Percentiles rank a stretch among this genome's conserved stretches.
Evolutionary conservation across 2,113 vertebrate species (phyloP).

Genomic region (Nansenia antarctica): DNA sequence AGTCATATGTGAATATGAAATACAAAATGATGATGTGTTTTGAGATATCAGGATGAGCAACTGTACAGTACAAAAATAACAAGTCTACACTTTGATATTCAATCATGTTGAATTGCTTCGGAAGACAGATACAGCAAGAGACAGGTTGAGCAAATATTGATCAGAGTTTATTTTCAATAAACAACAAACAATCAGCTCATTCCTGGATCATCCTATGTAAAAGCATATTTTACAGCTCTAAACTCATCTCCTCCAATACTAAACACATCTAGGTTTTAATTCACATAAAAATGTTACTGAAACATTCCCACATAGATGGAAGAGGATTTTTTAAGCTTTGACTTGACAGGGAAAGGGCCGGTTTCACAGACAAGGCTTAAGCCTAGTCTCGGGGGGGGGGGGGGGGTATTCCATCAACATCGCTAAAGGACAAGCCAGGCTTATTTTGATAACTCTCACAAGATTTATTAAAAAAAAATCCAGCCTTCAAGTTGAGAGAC

Average conservation of each 20-base stretch:
- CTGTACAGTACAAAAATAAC: too few relatives aligned
- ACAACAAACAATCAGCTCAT: conserved; percentile 16
- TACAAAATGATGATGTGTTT: too few relatives aligned
- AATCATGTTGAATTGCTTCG: background rate
- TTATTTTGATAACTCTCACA: too few relatives aligned
- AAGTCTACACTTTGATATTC: background rate
- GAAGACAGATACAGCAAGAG: background rate
- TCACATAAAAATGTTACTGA: background rate
- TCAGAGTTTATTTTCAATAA: conserved; percentile 38
- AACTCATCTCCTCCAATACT: conserved; percentile 6
- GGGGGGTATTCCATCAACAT: too few relatives aligned
- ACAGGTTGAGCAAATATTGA: background rate
- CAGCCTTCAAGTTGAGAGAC: too few relatives aligned
- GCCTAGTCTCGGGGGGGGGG: too few relatives aligned
- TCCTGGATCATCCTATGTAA: background rate
- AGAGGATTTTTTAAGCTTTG: conserved; percentile 2
- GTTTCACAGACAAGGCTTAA: too few relatives aligned
- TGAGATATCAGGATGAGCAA: too few relatives aligned
- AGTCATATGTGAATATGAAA: too few relatives aligned
- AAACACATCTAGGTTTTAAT: conserved; percentile 5
- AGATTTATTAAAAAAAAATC: too few relatives aligned
- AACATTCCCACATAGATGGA: conserved; percentile 1
- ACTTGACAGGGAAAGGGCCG: conserved; percentile 12
- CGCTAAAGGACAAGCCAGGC: too few relatives aligned
- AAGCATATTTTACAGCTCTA: conserved; percentile 40